Evolutionary conservation across 1,140 invertebrate species (phyloP).

Genomic region (Cyclina sinensis): DNA sequence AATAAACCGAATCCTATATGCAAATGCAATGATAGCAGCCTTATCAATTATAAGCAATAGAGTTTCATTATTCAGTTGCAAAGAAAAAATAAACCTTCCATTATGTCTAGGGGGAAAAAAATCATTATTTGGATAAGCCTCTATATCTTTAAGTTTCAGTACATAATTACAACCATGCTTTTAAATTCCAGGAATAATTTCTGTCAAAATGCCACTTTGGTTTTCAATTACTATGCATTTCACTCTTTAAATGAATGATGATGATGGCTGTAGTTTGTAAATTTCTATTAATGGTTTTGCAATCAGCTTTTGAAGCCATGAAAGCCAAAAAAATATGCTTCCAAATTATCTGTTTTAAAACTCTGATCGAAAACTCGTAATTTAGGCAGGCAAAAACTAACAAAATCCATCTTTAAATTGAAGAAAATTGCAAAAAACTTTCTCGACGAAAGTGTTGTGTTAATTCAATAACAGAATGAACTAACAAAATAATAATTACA

Average conservation of each 20-base stretch:
- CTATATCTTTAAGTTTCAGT: too few species aligned
- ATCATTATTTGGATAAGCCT: too few species aligned
- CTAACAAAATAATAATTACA: not conserved
- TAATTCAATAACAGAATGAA: not conserved
- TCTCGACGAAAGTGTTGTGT: not conserved
- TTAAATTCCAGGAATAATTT: not conserved
- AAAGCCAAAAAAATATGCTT: not conserved
- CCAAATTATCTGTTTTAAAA: not conserved
- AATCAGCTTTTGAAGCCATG: not conserved
- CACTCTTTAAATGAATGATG: slow-evolving; percentile 23
- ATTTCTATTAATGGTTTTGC: slow-evolving; percentile 1
- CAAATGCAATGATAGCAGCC: too few species aligned
- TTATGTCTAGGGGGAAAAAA: too few species aligned
- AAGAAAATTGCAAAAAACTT: not conserved
- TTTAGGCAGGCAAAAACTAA: not conserved
- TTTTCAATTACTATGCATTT: not conserved
- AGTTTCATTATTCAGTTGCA: too few species aligned
- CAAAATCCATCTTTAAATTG: not conserved
- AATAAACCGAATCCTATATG: too few species aligned
- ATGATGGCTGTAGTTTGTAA: not conserved
- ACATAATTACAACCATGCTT: not conserved
- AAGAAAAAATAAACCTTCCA: too few species aligned
- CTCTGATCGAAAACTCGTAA: not conserved
- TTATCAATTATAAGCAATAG: too few species aligned
- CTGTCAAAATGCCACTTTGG: not conserved